Conservation (phyloP, 2,888 invertebrate genomes). For the Molorchus minor region DNA sequence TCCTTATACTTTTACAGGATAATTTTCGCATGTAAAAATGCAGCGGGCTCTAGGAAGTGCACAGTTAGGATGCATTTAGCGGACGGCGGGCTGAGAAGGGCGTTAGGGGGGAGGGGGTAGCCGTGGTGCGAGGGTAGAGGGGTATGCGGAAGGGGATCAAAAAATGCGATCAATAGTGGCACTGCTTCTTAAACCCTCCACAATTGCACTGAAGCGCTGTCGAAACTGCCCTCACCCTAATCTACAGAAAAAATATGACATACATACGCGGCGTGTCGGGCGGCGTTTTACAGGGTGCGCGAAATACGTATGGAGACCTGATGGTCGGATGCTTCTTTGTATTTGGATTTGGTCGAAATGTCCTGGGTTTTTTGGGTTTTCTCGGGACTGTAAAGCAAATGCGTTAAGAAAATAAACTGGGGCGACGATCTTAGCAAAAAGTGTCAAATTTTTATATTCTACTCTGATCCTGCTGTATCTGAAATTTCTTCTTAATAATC, state of each 20-base stretch:
- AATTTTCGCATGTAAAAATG: conserved; percentile 52
- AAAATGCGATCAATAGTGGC: conserved; percentile 65
- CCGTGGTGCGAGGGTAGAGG: conserved; percentile 44
- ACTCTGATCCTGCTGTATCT: no score
- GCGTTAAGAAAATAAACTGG: no score
- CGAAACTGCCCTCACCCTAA: conserved; percentile 58
- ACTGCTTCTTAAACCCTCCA: conserved; percentile 63
- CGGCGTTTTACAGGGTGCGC: conserved; percentile 33
- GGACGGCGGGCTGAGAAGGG: conserved; percentile 43
- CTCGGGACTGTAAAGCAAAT: no score
- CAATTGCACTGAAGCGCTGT: conserved; percentile 64
- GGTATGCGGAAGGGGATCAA: conserved; percentile 62
- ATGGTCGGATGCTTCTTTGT: no score
- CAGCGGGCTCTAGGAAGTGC: conserved; percentile 50
- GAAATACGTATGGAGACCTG: conserved; percentile 32
- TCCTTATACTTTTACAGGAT: conserved; percentile 38
- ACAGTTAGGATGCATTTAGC: conserved; percentile 55
- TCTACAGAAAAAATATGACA: conserved; percentile 39
- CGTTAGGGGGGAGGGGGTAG: conserved; percentile 40
- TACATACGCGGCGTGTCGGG: conserved; percentile 35
- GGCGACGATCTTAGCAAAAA: no score
- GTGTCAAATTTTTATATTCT: no score
- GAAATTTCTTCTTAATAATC: no score
- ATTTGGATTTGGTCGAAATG: no score
- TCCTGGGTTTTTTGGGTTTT: no score